Conservation (phyloP, 2,797 vertebrate species). For the Amphiprion clarkii region DNA sequence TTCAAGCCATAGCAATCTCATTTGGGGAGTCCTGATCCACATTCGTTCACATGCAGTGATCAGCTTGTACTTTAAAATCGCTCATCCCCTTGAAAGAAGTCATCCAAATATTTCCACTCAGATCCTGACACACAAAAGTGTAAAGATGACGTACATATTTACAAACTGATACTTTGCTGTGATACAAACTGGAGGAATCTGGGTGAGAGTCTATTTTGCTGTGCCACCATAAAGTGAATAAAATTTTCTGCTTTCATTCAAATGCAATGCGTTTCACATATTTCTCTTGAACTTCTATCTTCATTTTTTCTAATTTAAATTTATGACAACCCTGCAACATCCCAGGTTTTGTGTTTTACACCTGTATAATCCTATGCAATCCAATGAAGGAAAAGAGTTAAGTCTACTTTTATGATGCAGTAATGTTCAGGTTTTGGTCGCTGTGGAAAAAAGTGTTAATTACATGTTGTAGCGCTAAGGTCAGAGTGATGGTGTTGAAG, state of each 20-base stretch:
- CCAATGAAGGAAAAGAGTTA: background rate
- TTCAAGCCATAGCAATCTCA: constrained; percentile 51
- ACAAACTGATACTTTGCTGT: constrained; percentile 71
- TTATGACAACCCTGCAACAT: background rate
- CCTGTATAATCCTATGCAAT: background rate
- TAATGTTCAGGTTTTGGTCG: no score
- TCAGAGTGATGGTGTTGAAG: no score
- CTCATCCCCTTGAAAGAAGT: constrained; percentile 24
- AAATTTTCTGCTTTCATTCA: constrained; percentile 74
- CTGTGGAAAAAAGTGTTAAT: no score
- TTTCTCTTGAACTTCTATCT: background rate
- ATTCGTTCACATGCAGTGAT: constrained; percentile 30
- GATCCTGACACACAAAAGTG: constrained; percentile 42
- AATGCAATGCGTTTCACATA: constrained; percentile 19
- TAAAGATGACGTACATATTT: constrained; percentile 50
- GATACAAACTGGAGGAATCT: constrained; percentile 59
- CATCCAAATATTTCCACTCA: constrained; percentile 29
- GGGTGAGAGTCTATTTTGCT: constrained; percentile 66
- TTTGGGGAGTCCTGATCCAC: constrained; percentile 37
- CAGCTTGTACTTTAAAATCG: constrained; percentile 46
- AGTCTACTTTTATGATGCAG: background rate
- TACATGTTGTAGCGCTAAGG: no score
- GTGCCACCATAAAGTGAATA: constrained; percentile 79
- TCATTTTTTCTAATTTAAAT: background rate
- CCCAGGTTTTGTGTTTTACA: background rate